phyloP scores from a whole-genome alignment of 2,113 vertebrate genomes.

The Poeciliopsis turrubarensis region DNA sequence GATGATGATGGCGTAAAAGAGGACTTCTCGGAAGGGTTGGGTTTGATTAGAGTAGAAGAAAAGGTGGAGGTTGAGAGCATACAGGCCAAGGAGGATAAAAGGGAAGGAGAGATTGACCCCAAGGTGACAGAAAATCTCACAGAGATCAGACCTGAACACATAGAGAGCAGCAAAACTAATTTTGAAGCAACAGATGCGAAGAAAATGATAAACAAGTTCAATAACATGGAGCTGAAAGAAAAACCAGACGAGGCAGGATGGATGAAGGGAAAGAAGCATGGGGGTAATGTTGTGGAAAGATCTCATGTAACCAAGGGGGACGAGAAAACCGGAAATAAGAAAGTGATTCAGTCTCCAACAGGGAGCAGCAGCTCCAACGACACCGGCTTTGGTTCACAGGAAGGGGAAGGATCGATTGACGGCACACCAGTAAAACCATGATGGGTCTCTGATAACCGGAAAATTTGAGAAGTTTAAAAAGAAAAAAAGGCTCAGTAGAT shows the following conservation, averaged over 20 bases:
- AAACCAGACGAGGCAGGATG: slow-evolving; percentile 22
- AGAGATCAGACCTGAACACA: not conserved
- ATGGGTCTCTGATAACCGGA: not conserved
- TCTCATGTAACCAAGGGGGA: slow-evolving; percentile 11
- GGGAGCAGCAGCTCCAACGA: slow-evolving; percentile 77
- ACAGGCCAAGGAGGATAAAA: slow-evolving; percentile 4
- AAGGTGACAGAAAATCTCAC: slow-evolving; percentile 8
- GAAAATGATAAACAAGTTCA: slow-evolving; percentile 15
- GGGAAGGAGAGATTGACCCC: not conserved
- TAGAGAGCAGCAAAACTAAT: not conserved
- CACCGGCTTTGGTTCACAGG: slow-evolving; percentile 78
- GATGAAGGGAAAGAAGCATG: slow-evolving; percentile 32
- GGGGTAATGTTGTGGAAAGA: slow-evolving; percentile 11
- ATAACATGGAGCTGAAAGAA: slow-evolving; percentile 53
- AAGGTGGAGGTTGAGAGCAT: not conserved
- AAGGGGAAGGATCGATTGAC: slow-evolving; percentile 46
- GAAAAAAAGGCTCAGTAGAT: not conserved
- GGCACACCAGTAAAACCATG: slow-evolving; percentile 9
- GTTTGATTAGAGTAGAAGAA: slow-evolving; percentile 7
- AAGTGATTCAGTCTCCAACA: slow-evolving; percentile 63
- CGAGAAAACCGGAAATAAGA: slow-evolving; percentile 24
- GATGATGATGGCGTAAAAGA: slow-evolving; percentile 8
- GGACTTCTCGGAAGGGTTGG: not conserved
- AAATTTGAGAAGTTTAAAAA: not conserved
- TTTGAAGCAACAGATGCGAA: slow-evolving; percentile 23